These are phyloP conservation scores for Rhagoletis zephyria DNA, from an alignment of 1,140 invertebrate genomes.

Conservation along the genomic window DNA sequence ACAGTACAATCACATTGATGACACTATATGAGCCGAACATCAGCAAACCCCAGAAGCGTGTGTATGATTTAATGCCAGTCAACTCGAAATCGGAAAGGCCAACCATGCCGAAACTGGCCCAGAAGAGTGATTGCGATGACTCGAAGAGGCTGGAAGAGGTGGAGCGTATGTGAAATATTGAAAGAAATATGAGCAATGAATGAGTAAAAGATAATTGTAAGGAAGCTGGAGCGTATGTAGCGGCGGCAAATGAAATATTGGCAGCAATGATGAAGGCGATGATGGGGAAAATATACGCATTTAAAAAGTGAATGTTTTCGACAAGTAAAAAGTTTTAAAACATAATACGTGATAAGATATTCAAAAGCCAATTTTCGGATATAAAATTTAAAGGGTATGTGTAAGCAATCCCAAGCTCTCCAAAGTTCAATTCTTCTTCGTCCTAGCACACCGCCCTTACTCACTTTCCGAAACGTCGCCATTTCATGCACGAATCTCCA, in stretches of 20 bases:
- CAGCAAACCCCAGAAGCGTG: slow-evolving; percentile 85
- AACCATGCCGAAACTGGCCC: slow-evolving; percentile 90
- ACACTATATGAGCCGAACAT: slow-evolving; percentile 88
- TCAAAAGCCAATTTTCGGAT: too few relatives aligned
- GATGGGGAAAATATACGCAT: neutral
- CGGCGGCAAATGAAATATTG: slow-evolving; percentile 22
- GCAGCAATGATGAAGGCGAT: neutral
- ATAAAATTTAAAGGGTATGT: too few relatives aligned
- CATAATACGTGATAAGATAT: too few relatives aligned
- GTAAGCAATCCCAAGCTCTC: too few relatives aligned
- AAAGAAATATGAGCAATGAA: neutral
- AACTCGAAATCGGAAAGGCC: slow-evolving; percentile 86
- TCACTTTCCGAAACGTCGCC: slow-evolving; percentile 81
- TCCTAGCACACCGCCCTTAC: slow-evolving; percentile 49
- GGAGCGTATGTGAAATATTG: neutral
- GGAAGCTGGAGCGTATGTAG: neutral
- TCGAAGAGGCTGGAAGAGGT: slow-evolving; percentile 84
- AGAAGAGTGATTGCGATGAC: slow-evolving; percentile 90
- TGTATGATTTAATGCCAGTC: slow-evolving; percentile 84
- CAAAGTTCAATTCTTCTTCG: neutral
- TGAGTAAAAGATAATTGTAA: slow-evolving; percentile 17
- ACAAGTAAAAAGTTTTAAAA: too few relatives aligned
- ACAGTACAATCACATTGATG: slow-evolving; percentile 88
- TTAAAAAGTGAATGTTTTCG: neutral
- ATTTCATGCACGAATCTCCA: slow-evolving; percentile 84